phyloP scores from a whole-genome alignment of 2,888 invertebrate genomes.

The Eucera pruinosa region DNA sequence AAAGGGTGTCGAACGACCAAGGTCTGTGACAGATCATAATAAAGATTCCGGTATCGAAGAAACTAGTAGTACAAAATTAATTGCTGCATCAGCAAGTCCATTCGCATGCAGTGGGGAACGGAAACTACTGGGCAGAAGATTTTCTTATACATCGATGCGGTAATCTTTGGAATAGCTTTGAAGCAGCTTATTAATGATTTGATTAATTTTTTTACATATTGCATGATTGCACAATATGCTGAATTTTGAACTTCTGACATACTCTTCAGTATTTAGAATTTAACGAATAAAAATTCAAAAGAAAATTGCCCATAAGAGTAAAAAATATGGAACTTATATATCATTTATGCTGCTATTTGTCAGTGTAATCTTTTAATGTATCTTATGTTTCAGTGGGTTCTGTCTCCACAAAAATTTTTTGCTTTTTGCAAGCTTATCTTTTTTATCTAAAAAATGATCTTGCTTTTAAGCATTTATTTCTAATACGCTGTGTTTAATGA shows the following conservation, averaged over 20 bases:
- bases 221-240: conserved; percentile 42
- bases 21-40: conserved; percentile 80
- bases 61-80: conserved; percentile 75
- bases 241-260: conserved; percentile 3
- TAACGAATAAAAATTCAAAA: not conserved
- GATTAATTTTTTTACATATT: conserved; percentile 51
- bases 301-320: not conserved
- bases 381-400: conserved; percentile 44
- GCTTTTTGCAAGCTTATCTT: conserved; percentile 35
- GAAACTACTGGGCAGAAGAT: conserved; percentile 86
- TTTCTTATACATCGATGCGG: conserved; percentile 88
- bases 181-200: conserved; percentile 46
- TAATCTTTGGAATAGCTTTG: conserved; percentile 72
- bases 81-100: conserved; percentile 83
- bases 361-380: conserved; percentile 35
- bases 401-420: conserved; percentile 35
- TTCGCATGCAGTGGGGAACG: conserved; percentile 81
- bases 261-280: not conserved
- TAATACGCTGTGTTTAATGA: not conserved
- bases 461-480: conserved; percentile 37
- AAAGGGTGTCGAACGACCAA: conserved; percentile 80
- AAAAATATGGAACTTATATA: conserved; percentile 23
- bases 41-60: conserved; percentile 75
- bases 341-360: conserved; percentile 28
- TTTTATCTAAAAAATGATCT: conserved; percentile 7